These are phyloP conservation scores for Aphis gossypii DNA, from an alignment of 1,140 invertebrate genomes.

Conservation along the genomic window DNA sequence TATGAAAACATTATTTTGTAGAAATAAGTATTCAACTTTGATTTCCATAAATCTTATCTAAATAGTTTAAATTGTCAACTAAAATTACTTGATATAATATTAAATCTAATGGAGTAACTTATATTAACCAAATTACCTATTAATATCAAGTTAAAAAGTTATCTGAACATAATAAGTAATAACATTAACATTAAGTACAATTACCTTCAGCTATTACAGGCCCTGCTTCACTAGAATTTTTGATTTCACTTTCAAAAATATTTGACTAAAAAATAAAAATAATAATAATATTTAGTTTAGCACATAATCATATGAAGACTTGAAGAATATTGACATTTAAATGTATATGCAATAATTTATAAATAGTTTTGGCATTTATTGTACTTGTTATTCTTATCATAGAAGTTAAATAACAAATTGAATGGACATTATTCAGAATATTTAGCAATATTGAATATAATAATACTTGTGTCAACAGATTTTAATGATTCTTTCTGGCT, in stretches of 20 bases:
- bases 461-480: neutral
- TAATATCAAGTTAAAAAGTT: too few species aligned
- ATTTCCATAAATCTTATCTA: neutral
- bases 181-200: neutral
- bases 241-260: constrained; percentile 29
- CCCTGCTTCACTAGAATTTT: constrained; percentile 55
- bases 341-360: neutral
- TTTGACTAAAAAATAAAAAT: constrained; percentile 25
- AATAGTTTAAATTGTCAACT: neutral
- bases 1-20: neutral
- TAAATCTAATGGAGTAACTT: neutral
- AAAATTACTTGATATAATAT: neutral
- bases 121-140: neutral
- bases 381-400: neutral
- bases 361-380: neutral
- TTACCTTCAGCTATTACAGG: constrained; percentile 51
- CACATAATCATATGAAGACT: neutral
- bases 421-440: neutral
- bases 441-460: neutral
- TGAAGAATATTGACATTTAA: neutral
- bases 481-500: neutral
- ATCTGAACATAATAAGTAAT: neutral
- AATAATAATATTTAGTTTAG: neutral
- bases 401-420: neutral
- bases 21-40: neutral